Percentiles rank a stretch among this genome's conserved stretches.
phyloP scores from a whole-genome alignment of 2,113 vertebrate species.

The Oncorhynchus clarkii region DNA sequence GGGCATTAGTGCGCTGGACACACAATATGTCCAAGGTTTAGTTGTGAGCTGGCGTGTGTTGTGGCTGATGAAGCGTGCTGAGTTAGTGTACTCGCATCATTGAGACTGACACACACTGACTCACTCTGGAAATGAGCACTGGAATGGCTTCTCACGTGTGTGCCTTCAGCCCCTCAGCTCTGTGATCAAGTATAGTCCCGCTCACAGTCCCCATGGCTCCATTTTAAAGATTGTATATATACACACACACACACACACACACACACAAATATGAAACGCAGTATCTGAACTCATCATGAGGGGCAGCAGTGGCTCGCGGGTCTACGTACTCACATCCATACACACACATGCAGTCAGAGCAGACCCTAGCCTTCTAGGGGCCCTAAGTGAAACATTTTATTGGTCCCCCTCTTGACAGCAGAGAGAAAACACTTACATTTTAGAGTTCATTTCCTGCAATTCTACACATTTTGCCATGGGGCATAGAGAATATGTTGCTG shows the following conservation, averaged over 20 bases:
- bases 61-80: background rate
- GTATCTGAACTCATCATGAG: no score
- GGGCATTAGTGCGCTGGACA: background rate
- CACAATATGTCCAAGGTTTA: background rate
- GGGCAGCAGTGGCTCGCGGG: no score
- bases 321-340: no score
- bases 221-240: slow-evolving; percentile 24
- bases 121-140: background rate
- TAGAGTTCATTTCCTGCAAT: no score
- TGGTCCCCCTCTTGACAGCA: no score
- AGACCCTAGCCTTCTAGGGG: no score
- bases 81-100: background rate
- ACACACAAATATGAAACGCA: background rate
- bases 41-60: slow-evolving; percentile 8
- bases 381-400: no score
- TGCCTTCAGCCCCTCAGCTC: slow-evolving; percentile 19
- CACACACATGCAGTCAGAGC: no score
- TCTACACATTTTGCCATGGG: no score
- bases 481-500: no score
- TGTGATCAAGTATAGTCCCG: slow-evolving; percentile 35
- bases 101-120: background rate
- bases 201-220: slow-evolving; percentile 22
- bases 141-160: background rate
- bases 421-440: no score
- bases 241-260: background rate